Evolutionary conservation across 2,888 invertebrate species (phyloP), one percentile per base, ranked within the genome.

Genomic region (Papilio elwesi): DNA sequence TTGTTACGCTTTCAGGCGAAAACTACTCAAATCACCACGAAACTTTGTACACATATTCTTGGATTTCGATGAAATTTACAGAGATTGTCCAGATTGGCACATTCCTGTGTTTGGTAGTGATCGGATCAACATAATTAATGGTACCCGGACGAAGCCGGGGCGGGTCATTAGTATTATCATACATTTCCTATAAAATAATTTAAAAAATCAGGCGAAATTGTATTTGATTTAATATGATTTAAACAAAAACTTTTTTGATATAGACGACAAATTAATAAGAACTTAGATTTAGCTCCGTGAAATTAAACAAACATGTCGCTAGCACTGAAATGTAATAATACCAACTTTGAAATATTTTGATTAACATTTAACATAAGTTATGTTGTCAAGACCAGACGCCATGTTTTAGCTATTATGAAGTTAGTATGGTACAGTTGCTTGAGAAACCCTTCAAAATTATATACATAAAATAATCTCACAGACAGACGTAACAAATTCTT

Each of bases 341-440:
- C 59, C 13, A 59, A 59, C 38, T 59, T 59, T 59, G 59, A 59
- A 59, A 38, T 59, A 57, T 57, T 57, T 57, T 57, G 59, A 59
- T 59, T 59, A 38, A 4, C 26, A 26, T 26, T 26, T 26, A 26
- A 26, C 26, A 26, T n/a, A 59, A 59, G 36, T 59, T 59, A 59
- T 59, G 59, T 59, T 59, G 59, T 59, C 38, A 8, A 59, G 36
- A 26, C 59, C 59, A 59, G 59, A 59, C 59, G 59, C n/a, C n/a
- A 59, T n/a, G 59, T 59, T 59, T 38, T 38, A 59, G 26, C 38
- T 38, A 59, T 59, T 59, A 59, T 59, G 36, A 59, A 59, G 59
- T 57, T 57, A 13, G 36, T 13, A 57, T 13, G 38, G 57, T 38
- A 59, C 13, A 38, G 38, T 9, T 13, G 38, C 59, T 38, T n/a